A percentile compares a stretch with the other conserved stretches of the same genome.
phyloP scores from a whole-genome alignment of 2,797 vertebrate species.

The Artibeus lituratus region DNA sequence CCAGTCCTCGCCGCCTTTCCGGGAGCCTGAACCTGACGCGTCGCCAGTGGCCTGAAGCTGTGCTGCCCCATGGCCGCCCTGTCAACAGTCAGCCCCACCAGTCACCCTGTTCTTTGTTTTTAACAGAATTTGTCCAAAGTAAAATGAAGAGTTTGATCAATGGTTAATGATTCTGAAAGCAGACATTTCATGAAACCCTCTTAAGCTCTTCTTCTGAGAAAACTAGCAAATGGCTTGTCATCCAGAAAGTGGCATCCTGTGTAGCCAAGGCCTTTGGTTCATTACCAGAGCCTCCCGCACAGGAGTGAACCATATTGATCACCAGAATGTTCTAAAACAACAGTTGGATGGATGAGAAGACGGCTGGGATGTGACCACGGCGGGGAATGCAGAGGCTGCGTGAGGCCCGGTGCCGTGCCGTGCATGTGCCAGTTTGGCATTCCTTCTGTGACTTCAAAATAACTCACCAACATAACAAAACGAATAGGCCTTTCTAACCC shows the following conservation, averaged over 20 bases:
- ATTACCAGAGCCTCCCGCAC: neutral
- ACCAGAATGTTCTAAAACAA: neutral
- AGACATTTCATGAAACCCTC: conserved; percentile 30
- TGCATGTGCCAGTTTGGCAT: neutral
- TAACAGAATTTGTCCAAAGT: conserved; percentile 18
- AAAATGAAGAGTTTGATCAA: neutral
- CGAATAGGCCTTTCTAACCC: conserved; percentile 47
- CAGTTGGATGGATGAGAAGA: neutral
- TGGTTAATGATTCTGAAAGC: conserved; percentile 26
- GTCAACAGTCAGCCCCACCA: neutral
- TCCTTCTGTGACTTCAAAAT: conserved; percentile 42
- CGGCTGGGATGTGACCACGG: neutral
- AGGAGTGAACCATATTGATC: neutral
- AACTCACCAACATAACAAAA: conserved; percentile 13
- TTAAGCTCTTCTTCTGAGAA: conserved; percentile 24
- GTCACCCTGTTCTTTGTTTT: neutral
- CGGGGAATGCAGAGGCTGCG: neutral
- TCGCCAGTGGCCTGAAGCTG: rapidly evolving
- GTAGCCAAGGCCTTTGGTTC: neutral
- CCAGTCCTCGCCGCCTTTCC: neutral
- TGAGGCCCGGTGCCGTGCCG: neutral
- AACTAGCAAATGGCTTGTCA: conserved; percentile 18
- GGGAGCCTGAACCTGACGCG: neutral
- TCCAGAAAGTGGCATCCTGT: neutral
- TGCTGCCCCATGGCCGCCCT: rapidly evolving